These are phyloP conservation scores for Notodonta dromedarius DNA, from an alignment of 2,888 invertebrate genomes.

Conservation along the genomic window DNA sequence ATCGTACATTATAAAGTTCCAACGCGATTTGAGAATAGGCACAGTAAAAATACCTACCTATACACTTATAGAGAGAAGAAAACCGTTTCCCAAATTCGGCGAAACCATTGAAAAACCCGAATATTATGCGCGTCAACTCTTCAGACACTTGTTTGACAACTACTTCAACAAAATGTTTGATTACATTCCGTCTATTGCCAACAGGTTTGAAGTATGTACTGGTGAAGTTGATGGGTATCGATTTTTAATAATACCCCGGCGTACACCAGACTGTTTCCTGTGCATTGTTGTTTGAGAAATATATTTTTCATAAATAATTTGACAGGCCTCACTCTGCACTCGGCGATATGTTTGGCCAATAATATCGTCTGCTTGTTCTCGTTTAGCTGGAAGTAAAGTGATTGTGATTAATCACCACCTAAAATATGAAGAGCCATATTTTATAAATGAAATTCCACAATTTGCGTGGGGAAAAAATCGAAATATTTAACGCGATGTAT, in stretches of 20 bases:
- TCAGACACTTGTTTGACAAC: not conserved
- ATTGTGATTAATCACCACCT: constrained; percentile 32
- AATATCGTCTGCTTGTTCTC: constrained; percentile 32
- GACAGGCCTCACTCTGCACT: constrained; percentile 31
- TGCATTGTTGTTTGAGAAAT: constrained; percentile 20
- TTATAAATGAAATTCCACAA: constrained; percentile 27
- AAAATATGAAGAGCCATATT: constrained; percentile 25
- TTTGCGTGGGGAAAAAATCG: constrained; percentile 11
- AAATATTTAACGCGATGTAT: constrained; percentile 13
- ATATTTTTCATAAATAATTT: constrained; percentile 35
- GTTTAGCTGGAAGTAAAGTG: constrained; percentile 27
- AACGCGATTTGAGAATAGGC: no score
- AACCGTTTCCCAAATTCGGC: no score
- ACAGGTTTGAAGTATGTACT: not conserved
- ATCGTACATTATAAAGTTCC: no score
- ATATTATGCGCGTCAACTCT: not conserved
- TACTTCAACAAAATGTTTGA: constrained; percentile 2
- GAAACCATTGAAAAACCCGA: not conserved
- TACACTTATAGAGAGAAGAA: no score
- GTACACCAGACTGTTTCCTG: constrained; percentile 9
- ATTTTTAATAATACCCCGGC: not conserved
- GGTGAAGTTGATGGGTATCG: not conserved
- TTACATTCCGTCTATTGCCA: not conserved
- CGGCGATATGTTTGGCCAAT: constrained; percentile 26
- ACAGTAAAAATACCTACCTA: no score